phyloP scores from a whole-genome alignment of 2,113 vertebrate species.

The Irena cyanogastra region DNA sequence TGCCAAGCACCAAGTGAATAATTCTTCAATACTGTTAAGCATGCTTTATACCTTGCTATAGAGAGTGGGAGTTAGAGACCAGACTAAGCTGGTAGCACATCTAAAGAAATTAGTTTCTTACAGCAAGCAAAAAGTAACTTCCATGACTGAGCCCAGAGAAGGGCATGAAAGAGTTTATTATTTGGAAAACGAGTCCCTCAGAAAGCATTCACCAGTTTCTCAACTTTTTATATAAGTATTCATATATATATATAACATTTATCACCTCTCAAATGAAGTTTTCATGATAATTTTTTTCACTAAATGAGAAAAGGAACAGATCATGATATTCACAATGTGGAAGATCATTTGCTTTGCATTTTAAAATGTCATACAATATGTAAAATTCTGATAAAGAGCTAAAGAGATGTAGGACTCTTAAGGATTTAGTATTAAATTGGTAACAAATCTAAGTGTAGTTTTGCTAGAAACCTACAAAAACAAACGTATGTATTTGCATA shows the following conservation, averaged over 20 bases:
- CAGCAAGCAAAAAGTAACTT: neutral
- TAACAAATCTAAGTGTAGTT: neutral
- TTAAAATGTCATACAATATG: neutral
- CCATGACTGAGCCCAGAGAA: neutral
- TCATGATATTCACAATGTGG: neutral
- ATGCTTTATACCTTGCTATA: neutral
- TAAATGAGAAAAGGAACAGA: neutral
- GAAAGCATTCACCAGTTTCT: neutral
- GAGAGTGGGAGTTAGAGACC: neutral
- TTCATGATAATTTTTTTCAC: neutral
- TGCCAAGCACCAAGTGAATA: neutral
- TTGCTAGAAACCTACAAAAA: neutral
- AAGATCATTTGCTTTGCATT: neutral
- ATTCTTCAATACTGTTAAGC: neutral
- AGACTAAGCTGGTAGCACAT: neutral
- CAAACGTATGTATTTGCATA: neutral
- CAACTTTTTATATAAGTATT: neutral
- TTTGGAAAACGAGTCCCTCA: neutral
- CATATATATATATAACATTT: neutral
- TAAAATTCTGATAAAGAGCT: neutral
- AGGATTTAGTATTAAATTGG: neutral
- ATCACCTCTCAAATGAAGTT: neutral
- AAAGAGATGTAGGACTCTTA: neutral
- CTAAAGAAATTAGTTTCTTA: neutral
- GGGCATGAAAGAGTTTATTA: neutral